A percentile compares a stretch with the other conserved stretches of the same genome.
phyloP scores from a whole-genome alignment of 2,797 vertebrate genomes.

The Sebastolobus alascanus region DNA sequence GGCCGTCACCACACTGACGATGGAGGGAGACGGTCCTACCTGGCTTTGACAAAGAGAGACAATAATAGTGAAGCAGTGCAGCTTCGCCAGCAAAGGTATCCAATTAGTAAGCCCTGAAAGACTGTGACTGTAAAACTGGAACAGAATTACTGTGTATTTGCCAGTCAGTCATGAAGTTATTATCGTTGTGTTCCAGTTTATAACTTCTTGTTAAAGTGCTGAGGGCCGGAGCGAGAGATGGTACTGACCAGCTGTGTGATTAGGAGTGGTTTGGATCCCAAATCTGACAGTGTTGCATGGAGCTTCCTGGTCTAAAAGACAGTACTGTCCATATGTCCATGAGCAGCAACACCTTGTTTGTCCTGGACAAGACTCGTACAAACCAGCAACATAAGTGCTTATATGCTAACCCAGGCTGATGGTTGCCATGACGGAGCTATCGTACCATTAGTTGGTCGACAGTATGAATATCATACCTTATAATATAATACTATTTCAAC shows the following conservation, averaged over 20 bases:
- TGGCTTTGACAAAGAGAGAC: not conserved
- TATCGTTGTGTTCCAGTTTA: not conserved
- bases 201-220: conserved; percentile 1
- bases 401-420: not conserved
- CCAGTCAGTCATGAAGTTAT: not conserved
- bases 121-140: conserved; percentile 3
- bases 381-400: not conserved
- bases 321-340: not conserved
- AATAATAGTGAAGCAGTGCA: not conserved
- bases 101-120: not conserved
- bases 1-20: conserved; percentile 3
- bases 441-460: not conserved
- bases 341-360: not conserved
- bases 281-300: not conserved
- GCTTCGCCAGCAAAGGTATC: not conserved
- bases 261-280: no score
- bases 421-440: not conserved
- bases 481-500: not conserved
- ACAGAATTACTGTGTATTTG: not conserved
- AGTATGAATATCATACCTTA: not conserved
- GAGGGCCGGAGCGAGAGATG: not conserved
- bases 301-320: not conserved
- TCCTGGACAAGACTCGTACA: not conserved
- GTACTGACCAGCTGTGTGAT: no score
- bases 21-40: not conserved